phyloP scores from a whole-genome alignment of 2,113 vertebrate species.

The Aspidoscelis tigris region DNA sequence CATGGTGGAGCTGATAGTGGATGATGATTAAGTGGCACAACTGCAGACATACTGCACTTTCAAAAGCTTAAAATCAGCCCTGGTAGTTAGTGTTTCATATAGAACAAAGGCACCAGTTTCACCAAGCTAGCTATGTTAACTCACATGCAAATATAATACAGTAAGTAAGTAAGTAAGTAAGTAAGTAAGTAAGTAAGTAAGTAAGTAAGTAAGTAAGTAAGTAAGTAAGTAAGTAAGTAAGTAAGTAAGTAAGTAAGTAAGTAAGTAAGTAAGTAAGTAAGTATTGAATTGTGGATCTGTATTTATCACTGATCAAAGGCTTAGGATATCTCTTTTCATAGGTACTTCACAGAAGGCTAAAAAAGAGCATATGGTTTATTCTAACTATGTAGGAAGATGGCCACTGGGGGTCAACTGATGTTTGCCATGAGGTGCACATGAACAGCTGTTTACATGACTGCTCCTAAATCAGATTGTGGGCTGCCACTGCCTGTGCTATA shows the following conservation, averaged over 20 bases:
- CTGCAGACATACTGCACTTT: conserved; percentile 7
- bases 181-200: too few relatives aligned
- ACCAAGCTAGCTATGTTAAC: background rate
- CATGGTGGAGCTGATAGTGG: background rate
- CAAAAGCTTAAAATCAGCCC: conserved; percentile 14
- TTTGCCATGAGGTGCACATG: background rate
- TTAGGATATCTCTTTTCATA: background rate
- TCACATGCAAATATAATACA: conserved; percentile 29
- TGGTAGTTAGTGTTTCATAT: background rate
- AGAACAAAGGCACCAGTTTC: background rate
- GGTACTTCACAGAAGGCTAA: background rate
- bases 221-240: too few relatives aligned
- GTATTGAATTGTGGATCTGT: background rate
- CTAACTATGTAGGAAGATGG: background rate
- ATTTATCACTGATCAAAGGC: conserved; percentile 16
- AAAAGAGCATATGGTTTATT: background rate
- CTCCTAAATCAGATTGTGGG: too few relatives aligned
- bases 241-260: too few relatives aligned
- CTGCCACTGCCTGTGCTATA: too few relatives aligned
- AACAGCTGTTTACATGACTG: background rate
- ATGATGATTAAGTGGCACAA: background rate
- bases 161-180: background rate
- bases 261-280: background rate
- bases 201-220: too few relatives aligned
- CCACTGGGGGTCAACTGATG: background rate